Evolutionary conservation across 2,797 vertebrate species (phyloP).

Genomic region (Uromys caudimaculatus): DNA sequence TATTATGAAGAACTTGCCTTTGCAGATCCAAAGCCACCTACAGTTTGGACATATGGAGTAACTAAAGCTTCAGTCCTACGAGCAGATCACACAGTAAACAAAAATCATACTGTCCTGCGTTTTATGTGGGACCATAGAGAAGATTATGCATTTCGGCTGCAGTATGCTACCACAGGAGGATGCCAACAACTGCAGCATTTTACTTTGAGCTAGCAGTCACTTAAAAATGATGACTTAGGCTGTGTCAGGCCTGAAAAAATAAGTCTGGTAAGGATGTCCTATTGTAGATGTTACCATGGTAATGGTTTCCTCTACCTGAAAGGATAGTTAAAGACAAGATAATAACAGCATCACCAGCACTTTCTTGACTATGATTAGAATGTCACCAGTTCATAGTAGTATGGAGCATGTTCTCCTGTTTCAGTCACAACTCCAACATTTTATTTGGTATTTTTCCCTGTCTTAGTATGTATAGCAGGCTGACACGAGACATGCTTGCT

Average conservation of each 20-base stretch:
- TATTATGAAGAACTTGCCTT: not conserved
- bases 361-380: not conserved
- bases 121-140: not conserved
- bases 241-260: slow-evolving; percentile 35
- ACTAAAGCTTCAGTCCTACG: not conserved
- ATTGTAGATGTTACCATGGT: not conserved
- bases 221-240: slow-evolving; percentile 14
- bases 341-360: not conserved
- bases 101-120: not conserved
- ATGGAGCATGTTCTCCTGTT: not conserved
- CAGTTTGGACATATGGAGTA: not conserved
- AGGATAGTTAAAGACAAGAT: slow-evolving; percentile 37
- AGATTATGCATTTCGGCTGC: not conserved
- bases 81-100: not conserved
- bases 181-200: not conserved
- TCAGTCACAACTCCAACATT: not conserved
- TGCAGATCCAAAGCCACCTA: not conserved
- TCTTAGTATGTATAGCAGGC: not conserved
- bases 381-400: not conserved
- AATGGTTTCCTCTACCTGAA: slow-evolving; percentile 26
- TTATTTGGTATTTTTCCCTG: not conserved
- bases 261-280: not conserved
- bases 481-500: not conserved
- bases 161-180: not conserved
- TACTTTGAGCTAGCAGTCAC: not conserved